phyloP scores from a whole-genome alignment of 2,797 vertebrate species.

The Remorina albescens region DNA sequence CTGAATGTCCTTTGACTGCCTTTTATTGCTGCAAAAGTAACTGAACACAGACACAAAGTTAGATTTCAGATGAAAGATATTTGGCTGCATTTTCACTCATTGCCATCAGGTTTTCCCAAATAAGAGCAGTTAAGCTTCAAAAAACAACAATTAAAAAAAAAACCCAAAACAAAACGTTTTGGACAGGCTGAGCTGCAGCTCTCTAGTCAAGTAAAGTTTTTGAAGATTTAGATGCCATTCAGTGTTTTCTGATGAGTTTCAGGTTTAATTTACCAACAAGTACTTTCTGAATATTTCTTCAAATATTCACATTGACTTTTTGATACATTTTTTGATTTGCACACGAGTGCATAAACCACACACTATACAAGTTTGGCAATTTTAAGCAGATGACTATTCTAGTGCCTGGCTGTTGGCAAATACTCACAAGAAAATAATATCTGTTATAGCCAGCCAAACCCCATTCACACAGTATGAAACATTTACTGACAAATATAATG shows the following conservation, averaged over 20 bases:
- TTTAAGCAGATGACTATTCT: constrained; percentile 7
- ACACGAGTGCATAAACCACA: not conserved
- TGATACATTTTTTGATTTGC: not conserved
- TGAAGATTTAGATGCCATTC: not conserved
- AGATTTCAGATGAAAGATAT: constrained; percentile 47
- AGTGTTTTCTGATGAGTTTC: constrained; percentile 8
- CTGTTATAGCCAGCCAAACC: constrained; percentile 14
- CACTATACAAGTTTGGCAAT: not conserved
- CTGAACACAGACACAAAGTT: constrained; percentile 42
- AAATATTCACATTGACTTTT: not conserved
- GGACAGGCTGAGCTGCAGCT: constrained; percentile 11
- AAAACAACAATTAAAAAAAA: no score
- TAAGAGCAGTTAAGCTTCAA: constrained; percentile 50
- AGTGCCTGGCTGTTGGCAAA: constrained; percentile 9
- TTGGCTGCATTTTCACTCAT: constrained; percentile 36
- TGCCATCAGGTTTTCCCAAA: constrained; percentile 46
- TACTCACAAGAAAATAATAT: not conserved
- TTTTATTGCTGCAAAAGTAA: constrained; percentile 41
- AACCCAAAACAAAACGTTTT: constrained; percentile 43
- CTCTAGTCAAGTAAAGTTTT: constrained; percentile 3
- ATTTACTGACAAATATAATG: constrained; percentile 12
- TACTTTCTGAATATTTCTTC: not conserved
- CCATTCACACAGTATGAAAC: not conserved
- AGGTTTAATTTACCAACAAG: not conserved
- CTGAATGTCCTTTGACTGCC: constrained; percentile 52